phyloP scores from a whole-genome alignment of 1,140 invertebrate species.

The Palaemon carinicauda region DNA sequence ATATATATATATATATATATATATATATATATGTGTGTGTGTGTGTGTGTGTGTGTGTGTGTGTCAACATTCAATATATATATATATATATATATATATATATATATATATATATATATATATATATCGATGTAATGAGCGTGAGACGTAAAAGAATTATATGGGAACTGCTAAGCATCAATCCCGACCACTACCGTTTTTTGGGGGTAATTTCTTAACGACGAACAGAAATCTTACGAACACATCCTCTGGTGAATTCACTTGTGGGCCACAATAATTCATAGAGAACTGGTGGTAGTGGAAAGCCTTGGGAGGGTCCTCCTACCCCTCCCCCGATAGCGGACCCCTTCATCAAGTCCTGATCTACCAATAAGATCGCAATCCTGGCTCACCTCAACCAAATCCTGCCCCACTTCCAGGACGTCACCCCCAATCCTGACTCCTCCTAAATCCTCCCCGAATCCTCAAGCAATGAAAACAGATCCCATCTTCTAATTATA shows the following conservation, averaged over 20 bases:
- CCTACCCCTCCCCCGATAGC: neutral
- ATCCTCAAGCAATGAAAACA: constrained; percentile 44
- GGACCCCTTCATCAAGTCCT: neutral
- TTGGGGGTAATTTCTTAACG: too few relatives aligned
- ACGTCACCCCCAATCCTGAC: neutral
- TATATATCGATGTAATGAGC: too few relatives aligned
- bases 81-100: too few relatives aligned
- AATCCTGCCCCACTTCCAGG: neutral
- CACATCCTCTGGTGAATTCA: neutral
- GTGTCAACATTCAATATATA: too few relatives aligned
- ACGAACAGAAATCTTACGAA: too few relatives aligned
- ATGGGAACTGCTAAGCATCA: too few relatives aligned
- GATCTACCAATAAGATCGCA: neutral
- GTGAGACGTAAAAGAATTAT: too few relatives aligned
- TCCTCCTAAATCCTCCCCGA: neutral
- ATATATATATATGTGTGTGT: too few relatives aligned
- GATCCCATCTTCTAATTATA: constrained; percentile 48
- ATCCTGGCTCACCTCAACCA: neutral
- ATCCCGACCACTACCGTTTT: too few relatives aligned
- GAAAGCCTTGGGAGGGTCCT: neutral
- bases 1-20: too few relatives aligned
- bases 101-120: too few relatives aligned
- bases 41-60: too few relatives aligned
- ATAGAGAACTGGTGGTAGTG: neutral
- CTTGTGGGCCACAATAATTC: neutral